Evolutionary conservation across 1,140 invertebrate genomes (phyloP).

Genomic region (Bombus balteatus): DNA sequence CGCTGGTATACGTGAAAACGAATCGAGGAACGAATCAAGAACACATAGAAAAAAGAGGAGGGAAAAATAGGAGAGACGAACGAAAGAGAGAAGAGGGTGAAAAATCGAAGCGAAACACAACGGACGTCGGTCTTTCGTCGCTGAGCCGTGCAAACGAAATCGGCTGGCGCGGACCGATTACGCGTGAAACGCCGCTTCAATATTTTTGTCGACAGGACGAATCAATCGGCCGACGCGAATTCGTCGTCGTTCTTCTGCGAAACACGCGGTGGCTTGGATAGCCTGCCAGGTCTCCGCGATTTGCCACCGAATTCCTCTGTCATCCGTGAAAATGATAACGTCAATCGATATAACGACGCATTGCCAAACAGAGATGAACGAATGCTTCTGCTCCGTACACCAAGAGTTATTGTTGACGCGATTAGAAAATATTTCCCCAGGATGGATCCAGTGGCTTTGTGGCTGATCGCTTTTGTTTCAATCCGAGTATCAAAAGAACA

Average conservation of each 20-base stretch:
- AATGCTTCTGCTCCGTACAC: background rate
- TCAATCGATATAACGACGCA: background rate
- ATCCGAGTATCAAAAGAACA: background rate
- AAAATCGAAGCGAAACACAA: constrained; percentile 15
- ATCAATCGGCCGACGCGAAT: constrained; percentile 30
- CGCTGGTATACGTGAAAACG: background rate
- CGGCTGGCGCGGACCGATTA: constrained; percentile 13
- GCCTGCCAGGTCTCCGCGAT: background rate
- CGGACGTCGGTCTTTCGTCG: constrained; percentile 9
- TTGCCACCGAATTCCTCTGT: background rate
- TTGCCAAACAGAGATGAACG: background rate
- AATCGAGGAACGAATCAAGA: background rate
- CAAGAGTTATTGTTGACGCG: background rate
- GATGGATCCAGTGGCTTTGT: background rate
- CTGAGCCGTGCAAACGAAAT: constrained; percentile 3
- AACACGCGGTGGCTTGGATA: background rate
- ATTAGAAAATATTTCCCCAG: constrained; percentile 12
- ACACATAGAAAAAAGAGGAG: background rate
- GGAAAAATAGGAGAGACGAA: background rate
- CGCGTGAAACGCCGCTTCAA: constrained; percentile 25
- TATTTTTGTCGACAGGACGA: constrained; percentile 25
- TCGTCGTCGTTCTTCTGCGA: constrained; percentile 27
- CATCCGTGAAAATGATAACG: constrained; percentile 10
- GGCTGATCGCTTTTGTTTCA: background rate
- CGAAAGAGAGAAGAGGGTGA: background rate